A percentile compares a stretch with the other conserved stretches of the same genome.
These are phyloP conservation scores for Solen grandis DNA, from an alignment of 1,140 invertebrate species.

Conservation along the genomic window DNA sequence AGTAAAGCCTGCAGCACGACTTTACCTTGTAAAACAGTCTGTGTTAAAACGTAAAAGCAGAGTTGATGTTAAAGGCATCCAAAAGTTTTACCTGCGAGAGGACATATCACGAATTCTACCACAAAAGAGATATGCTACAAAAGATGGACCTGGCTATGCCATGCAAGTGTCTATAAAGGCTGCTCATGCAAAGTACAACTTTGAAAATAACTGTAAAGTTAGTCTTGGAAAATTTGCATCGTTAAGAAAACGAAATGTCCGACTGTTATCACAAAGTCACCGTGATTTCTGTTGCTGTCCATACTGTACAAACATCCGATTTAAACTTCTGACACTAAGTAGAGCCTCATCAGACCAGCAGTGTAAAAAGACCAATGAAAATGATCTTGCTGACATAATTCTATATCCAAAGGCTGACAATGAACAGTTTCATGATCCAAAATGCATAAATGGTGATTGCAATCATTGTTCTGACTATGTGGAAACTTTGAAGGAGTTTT, in stretches of 20 bases:
- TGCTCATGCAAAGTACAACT: slow-evolving; percentile 18
- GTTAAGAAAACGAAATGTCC: slow-evolving; percentile 24
- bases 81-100: slow-evolving; percentile 8
- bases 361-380: slow-evolving; percentile 32
- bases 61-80: slow-evolving; percentile 12
- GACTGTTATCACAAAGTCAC: background rate
- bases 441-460: slow-evolving; percentile 22
- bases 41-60: background rate
- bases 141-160: slow-evolving; percentile 28
- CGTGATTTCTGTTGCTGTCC: slow-evolving; percentile 11
- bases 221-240: slow-evolving; percentile 41
- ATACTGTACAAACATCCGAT: slow-evolving; percentile 28
- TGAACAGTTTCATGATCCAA: background rate
- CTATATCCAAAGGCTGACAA: slow-evolving; percentile 49
- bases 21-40: background rate
- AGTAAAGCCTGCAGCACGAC: background rate
- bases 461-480: slow-evolving; percentile 3
- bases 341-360: background rate
- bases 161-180: slow-evolving; percentile 45
- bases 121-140: slow-evolving; percentile 42
- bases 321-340: slow-evolving; percentile 10
- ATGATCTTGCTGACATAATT: slow-evolving; percentile 38
- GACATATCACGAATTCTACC: slow-evolving; percentile 31
- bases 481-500: slow-evolving; percentile 30
- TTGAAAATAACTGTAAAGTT: slow-evolving; percentile 16